Evolutionary conservation across 2,113 vertebrate genomes (phyloP).

Genomic region (Ailuropoda melanoleuca): DNA sequence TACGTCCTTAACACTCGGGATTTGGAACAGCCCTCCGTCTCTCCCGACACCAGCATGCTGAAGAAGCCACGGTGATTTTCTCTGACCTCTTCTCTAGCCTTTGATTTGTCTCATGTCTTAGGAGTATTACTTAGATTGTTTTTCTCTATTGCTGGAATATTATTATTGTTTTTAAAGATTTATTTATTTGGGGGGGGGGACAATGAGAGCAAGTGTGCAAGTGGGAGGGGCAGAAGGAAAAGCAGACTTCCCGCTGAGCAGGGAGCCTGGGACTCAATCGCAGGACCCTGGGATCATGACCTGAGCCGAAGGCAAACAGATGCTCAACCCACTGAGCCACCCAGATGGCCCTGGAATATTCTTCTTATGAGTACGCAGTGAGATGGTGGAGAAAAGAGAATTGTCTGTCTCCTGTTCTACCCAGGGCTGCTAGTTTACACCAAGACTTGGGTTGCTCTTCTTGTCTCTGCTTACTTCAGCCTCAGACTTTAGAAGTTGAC

Average conservation of each 20-base stretch:
- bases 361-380: not conserved
- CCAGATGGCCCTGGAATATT: not conserved
- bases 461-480: not conserved
- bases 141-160: not conserved
- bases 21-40: not conserved
- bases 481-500: not conserved
- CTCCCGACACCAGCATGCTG: not conserved
- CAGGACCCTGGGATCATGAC: too few relatives aligned
- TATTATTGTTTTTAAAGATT: not conserved
- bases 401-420: not conserved
- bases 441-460: not conserved
- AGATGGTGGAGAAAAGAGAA: not conserved
- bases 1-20: not conserved
- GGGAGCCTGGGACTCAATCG: too few relatives aligned
- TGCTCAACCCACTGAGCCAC: too few relatives aligned
- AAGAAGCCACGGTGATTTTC: not conserved
- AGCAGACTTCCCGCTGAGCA: too few relatives aligned
- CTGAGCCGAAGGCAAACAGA: too few relatives aligned
- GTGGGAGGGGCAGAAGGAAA: too few relatives aligned
- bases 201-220: too few relatives aligned
- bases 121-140: not conserved
- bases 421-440: not conserved
- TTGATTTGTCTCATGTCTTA: not conserved
- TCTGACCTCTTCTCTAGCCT: not conserved
- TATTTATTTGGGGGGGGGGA: not conserved